phyloP scores from a whole-genome alignment of 2,797 vertebrate genomes.

The Crocidura indochinensis region DNA sequence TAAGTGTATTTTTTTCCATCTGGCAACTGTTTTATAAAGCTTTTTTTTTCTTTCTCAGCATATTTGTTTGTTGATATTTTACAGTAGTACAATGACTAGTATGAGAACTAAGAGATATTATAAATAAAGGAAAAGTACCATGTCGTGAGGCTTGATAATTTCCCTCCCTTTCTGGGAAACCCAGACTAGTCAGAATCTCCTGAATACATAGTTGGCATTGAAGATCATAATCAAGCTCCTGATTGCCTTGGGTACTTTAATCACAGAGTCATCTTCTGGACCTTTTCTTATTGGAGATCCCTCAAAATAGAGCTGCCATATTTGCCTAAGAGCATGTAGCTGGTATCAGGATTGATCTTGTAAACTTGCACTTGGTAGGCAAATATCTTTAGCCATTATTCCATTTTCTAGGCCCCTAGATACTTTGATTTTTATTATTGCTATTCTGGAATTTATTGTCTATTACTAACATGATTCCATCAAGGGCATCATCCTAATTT shows the following conservation, averaged over 20 bases:
- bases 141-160: not conserved
- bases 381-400: too few species aligned
- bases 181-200: too few species aligned
- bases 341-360: too few species aligned
- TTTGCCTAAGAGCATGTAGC: too few species aligned
- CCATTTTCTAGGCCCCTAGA: not conserved
- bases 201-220: too few species aligned
- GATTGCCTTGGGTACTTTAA: too few species aligned
- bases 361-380: too few species aligned
- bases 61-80: not conserved
- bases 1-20: not conserved
- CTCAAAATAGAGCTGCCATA: too few species aligned
- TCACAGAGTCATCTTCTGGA: too few species aligned
- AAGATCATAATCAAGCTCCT: too few species aligned
- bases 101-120: slow-evolving; percentile 19
- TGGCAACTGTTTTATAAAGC: slow-evolving; percentile 12
- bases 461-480: slow-evolving; percentile 32
- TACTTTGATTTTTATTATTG: slow-evolving; percentile 50
- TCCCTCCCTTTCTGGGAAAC: too few species aligned
- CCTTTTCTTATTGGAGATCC: too few species aligned
- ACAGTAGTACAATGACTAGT: slow-evolving; percentile 3
- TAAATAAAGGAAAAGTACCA: slow-evolving; percentile 57
- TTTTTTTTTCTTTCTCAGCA: not conserved
- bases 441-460: slow-evolving; percentile 50
- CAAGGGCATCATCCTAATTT: not conserved